Percentiles rank a stretch among this genome's conserved stretches.
Evolutionary conservation across 2,113 vertebrate species (phyloP).

Genomic region (Pipra filicauda): DNA sequence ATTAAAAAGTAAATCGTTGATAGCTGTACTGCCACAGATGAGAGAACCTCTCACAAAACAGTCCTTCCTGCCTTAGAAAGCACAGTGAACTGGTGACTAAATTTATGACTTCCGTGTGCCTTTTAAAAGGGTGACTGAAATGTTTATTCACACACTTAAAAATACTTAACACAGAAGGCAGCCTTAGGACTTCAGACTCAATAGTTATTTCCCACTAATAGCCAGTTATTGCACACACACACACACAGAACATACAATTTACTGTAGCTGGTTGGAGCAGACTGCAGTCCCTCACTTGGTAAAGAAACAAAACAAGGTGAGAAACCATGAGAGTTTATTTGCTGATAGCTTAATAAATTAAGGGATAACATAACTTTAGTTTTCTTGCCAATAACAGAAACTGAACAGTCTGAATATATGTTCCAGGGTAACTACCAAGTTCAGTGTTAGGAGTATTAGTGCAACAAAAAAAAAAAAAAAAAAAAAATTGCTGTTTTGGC

Average conservation of each 20-base stretch:
- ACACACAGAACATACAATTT: background rate
- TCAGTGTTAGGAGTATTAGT: background rate
- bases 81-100: background rate
- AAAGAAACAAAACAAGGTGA: background rate
- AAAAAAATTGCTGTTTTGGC: background rate
- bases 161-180: background rate
- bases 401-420: background rate
- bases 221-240: background rate
- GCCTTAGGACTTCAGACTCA: background rate
- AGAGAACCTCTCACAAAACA: background rate
- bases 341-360: background rate
- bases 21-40: background rate
- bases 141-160: background rate
- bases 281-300: background rate
- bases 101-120: background rate
- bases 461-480: background rate
- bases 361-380: background rate
- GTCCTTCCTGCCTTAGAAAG: background rate
- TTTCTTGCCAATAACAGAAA: background rate
- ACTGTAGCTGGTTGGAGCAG: background rate
- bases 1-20: background rate
- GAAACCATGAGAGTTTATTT: background rate
- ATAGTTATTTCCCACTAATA: background rate
- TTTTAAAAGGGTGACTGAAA: background rate
- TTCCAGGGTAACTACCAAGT: background rate